phyloP scores from a whole-genome alignment of 2,113 vertebrate genomes.

The Nymphicus hollandicus region DNA sequence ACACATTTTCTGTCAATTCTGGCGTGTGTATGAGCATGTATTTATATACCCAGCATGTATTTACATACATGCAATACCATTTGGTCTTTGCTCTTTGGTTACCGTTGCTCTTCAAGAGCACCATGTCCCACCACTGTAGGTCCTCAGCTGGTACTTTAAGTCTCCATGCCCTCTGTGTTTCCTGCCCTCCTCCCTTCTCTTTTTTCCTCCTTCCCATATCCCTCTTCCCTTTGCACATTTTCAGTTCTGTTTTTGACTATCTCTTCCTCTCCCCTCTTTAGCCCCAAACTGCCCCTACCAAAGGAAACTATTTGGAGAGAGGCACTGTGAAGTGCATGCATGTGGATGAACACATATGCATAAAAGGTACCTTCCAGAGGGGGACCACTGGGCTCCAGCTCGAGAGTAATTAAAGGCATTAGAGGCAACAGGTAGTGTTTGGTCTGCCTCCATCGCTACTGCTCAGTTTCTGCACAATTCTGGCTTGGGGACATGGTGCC shows the following conservation, averaged over 20 bases:
- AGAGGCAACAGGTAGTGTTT: background rate
- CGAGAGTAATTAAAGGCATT: background rate
- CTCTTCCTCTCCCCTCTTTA: background rate
- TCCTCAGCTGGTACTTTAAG: background rate
- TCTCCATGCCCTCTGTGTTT: background rate
- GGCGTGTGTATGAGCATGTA: background rate
- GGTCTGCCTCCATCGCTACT: background rate
- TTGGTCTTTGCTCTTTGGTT: background rate
- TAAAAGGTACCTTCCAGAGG: background rate
- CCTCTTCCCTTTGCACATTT: background rate
- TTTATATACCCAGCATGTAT: background rate
- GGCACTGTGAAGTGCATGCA: background rate
- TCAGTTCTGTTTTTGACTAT: background rate
- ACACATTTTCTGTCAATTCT: background rate
- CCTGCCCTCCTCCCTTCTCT: background rate
- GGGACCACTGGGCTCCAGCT: background rate
- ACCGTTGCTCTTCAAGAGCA: background rate
- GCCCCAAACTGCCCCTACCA: background rate
- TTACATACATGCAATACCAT: background rate
- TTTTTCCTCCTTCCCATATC: background rate
- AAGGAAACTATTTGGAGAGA: background rate
- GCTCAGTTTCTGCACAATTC: background rate
- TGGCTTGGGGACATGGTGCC: fast-evolving
- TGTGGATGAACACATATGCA: fast-evolving
- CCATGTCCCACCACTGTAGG: background rate